These are phyloP conservation scores for Pangasius krempfi DNA, from an alignment of 2,797 vertebrate species.

Conservation along the genomic window DNA sequence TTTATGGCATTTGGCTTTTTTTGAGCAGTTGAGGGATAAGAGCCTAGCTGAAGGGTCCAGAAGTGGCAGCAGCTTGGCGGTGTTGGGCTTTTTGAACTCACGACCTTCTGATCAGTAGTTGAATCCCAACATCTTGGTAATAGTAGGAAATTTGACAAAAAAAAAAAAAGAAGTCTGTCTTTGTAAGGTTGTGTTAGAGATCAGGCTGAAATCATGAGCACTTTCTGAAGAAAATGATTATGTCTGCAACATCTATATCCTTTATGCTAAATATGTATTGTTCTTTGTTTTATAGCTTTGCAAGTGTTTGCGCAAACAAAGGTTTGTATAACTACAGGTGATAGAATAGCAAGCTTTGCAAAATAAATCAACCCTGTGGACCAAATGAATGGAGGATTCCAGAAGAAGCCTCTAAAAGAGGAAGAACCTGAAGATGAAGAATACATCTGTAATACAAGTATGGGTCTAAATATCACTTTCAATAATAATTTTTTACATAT, in stretches of 20 bases:
- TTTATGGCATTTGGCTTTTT: too few species aligned
- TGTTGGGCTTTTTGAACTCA: too few species aligned
- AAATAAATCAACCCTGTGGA: neutral
- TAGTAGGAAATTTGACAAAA: neutral
- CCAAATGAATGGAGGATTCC: constrained; percentile 15
- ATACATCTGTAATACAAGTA: neutral
- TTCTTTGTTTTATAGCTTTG: neutral
- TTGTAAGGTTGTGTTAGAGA: neutral
- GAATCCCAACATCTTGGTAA: neutral
- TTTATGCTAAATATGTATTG: neutral
- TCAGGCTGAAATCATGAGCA: neutral
- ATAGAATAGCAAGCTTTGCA: too few species aligned
- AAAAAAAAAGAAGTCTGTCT: too few species aligned
- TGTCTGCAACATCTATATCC: neutral
- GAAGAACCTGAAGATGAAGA: constrained; percentile 36
- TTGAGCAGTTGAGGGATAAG: too few species aligned
- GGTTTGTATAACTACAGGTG: neutral
- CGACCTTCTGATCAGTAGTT: too few species aligned
- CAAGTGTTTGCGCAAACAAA: neutral
- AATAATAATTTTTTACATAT: too few species aligned
- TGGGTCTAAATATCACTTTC: neutral
- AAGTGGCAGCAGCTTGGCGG: too few species aligned
- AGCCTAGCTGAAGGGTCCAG: too few species aligned
- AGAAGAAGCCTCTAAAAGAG: constrained; percentile 40
- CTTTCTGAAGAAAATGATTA: neutral